These are phyloP conservation scores for Homalodisca vitripennis DNA, from an alignment of 1,140 invertebrate genomes.

Conservation along the genomic window DNA sequence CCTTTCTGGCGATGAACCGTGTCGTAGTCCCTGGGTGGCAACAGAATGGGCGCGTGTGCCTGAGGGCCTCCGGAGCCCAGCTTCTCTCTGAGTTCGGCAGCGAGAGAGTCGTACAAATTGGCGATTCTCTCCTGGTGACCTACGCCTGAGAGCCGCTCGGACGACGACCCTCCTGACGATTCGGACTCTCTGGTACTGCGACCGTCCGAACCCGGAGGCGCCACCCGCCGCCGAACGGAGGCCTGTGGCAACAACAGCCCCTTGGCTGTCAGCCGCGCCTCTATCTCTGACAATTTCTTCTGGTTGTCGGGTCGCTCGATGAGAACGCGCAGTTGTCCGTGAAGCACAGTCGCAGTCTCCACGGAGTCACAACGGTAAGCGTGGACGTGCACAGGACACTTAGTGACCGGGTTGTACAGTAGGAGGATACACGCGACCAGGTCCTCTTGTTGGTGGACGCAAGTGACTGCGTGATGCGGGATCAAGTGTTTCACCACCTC, in stretches of 20 bases:
- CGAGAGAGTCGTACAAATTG: conserved; percentile 84
- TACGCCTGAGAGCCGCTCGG: conserved; percentile 27
- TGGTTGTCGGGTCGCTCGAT: conserved; percentile 84
- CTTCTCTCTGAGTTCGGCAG: conserved; percentile 86
- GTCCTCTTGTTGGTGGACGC: conserved; percentile 82
- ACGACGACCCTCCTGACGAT: conserved; percentile 53
- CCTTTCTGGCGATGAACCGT: conserved; percentile 81
- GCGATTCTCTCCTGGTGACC: conserved; percentile 52
- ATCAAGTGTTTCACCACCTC: conserved; percentile 89
- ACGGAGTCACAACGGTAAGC: conserved; percentile 94
- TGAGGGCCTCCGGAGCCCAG: conserved; percentile 64
- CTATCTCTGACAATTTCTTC: conserved; percentile 80
- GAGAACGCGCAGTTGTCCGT: conserved; percentile 76
- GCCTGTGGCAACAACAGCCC: conserved; percentile 43
- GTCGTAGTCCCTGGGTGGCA: conserved; percentile 93
- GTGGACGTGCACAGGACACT: conserved; percentile 87
- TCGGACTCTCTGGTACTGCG: conserved; percentile 70
- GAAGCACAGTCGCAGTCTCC: conserved; percentile 84
- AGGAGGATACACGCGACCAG: conserved; percentile 88
- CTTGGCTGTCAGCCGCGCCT: conserved; percentile 56
- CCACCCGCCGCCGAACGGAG: not conserved
- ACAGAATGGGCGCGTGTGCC: conserved; percentile 64
- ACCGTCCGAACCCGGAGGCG: not conserved
- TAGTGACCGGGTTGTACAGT: conserved; percentile 88
- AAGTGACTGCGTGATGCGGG: conserved; percentile 89